Evolutionary conservation across 2,797 vertebrate genomes (phyloP), one percentile per base, ranked within the genome.

Genomic region (Balearica regulorum): DNA sequence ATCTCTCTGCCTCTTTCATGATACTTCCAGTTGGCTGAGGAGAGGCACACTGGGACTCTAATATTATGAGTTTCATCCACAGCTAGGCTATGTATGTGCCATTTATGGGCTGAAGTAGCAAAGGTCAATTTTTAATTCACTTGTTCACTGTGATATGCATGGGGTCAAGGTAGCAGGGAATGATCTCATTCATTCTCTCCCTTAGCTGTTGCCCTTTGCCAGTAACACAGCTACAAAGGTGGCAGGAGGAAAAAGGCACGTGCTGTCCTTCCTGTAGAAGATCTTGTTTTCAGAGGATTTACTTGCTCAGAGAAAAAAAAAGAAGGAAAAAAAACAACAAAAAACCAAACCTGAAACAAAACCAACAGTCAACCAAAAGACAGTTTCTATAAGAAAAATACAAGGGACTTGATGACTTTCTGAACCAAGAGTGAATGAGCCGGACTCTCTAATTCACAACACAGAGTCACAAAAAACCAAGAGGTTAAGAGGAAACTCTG

Each of bases 261-360:
- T 57, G 84, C 13, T 90, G 10, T 60, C 28, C 86, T 84, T 88
- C 11, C 31, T 68, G 35, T 55, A 55, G n/a, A 72, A 58, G 26
- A 29, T 7, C 13, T n/a, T 46, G 3, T 71, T 81, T 78, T 49
- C 33, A 81, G 29, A 88, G 25, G 31, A 81, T 39, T 31, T 10
- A 0, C 41, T 58, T 73, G 18, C 21, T 43, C 16, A 53, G 25
- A 1, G 11, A 26, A 35, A 55, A 39, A 22, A 22, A 33, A n/a
- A 10, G 1, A 5, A 16, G 31, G 8, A 6, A 2, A 18, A 3
- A 15, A 35, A 61, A 1, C 22, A 0, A 33, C 0, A 24, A 7
- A 25, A 37, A 37, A 10, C 37, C 14, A 18, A 3, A 33, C 19
- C 4, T 6, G 49, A 69, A 6, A 2, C 29, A 15, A 35, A 61